phyloP scores from a whole-genome alignment of 2,888 invertebrate species.

The Trissonchulus latispiculum region DNA sequence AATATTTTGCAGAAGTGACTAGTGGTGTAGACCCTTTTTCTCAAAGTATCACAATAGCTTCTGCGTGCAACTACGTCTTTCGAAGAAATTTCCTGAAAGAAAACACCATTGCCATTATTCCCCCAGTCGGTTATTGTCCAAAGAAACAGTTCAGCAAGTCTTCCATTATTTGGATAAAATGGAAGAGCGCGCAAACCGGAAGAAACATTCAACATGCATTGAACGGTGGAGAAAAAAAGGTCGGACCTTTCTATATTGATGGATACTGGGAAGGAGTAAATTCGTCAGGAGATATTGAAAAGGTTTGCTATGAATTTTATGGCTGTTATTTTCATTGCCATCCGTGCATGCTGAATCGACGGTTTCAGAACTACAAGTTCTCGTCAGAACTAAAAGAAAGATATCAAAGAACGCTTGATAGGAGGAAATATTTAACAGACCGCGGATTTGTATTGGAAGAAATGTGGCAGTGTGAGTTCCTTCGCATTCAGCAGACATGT shows the following conservation, averaged over 20 bases:
- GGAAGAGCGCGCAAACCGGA: neutral
- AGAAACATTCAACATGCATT: neutral
- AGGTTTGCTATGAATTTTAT: too few species aligned
- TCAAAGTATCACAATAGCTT: conserved; percentile 1
- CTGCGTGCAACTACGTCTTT: too few species aligned
- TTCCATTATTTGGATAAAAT: neutral
- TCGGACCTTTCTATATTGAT: neutral
- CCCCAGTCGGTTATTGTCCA: neutral
- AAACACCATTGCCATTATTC: neutral
- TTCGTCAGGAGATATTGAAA: too few species aligned
- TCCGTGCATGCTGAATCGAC: too few species aligned
- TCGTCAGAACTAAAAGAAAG: too few species aligned
- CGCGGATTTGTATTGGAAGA: too few species aligned
- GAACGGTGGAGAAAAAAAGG: neutral
- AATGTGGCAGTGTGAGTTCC: too few species aligned
- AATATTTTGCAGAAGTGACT: neutral
- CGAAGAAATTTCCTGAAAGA: neutral
- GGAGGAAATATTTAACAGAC: too few species aligned
- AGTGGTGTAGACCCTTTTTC: neutral
- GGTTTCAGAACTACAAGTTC: too few species aligned
- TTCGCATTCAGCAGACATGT: too few species aligned
- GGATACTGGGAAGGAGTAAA: neutral
- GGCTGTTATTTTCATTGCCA: too few species aligned
- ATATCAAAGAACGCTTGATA: too few species aligned
- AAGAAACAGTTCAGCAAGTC: neutral